These are phyloP conservation scores for Smittia sp. DNA, from an alignment of 2,888 invertebrate species.

Conservation along the genomic window DNA sequence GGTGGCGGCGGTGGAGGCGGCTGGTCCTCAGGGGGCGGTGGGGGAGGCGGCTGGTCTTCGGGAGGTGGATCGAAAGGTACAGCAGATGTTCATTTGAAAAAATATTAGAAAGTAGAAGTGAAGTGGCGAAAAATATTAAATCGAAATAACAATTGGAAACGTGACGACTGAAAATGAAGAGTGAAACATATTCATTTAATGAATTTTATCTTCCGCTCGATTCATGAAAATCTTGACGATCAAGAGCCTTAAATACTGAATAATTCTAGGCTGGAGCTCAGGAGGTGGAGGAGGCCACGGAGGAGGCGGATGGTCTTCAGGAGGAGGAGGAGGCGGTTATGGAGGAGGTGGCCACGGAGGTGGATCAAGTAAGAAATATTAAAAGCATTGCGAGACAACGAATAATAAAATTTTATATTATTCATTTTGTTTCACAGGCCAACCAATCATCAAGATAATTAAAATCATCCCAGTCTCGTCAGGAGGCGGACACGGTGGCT, in stretches of 20 bases:
- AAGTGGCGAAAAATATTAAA: too few relatives aligned
- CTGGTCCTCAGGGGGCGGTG: not conserved
- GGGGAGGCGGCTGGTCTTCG: not conserved
- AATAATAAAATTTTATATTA: too few relatives aligned
- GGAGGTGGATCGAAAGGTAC: conserved; percentile 30
- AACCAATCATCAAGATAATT: conserved; percentile 28
- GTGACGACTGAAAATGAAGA: too few relatives aligned
- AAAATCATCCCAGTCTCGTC: conserved; percentile 18
- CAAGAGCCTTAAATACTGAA: too few relatives aligned
- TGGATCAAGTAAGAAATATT: not conserved
- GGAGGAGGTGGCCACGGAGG: not conserved
- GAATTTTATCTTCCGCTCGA: too few relatives aligned
- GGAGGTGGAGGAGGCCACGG: too few relatives aligned
- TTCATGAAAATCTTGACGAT: too few relatives aligned
- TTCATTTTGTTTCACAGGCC: not conserved
- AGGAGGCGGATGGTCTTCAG: not conserved
- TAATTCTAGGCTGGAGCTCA: too few relatives aligned
- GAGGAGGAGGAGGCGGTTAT: not conserved
- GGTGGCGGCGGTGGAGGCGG: not conserved
- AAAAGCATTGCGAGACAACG: too few relatives aligned
- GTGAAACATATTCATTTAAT: too few relatives aligned
- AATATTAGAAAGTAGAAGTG: not conserved
- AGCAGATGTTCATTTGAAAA: not conserved
- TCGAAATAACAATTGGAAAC: too few relatives aligned
- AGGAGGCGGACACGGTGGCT: not conserved